phyloP scores from a whole-genome alignment of 1,140 invertebrate species.

The Drosophila rufa region DNA sequence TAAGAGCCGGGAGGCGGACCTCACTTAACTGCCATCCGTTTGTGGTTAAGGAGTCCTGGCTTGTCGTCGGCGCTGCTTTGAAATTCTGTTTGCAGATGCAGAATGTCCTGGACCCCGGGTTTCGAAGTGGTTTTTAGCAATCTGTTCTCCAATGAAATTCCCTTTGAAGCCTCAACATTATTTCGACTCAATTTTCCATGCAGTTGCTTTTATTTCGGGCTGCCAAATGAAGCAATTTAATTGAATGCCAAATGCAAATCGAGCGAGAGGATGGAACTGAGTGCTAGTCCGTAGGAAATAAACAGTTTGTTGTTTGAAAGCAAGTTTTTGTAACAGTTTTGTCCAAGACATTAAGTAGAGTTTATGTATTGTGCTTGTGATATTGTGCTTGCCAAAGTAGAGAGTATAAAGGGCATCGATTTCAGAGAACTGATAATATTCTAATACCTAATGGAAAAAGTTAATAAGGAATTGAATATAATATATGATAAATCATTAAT shows the following conservation, averaged over 20 bases:
- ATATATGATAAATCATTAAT: neutral
- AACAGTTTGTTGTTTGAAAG: too few species aligned
- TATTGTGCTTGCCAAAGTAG: too few species aligned
- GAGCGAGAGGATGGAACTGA: conserved; percentile 6
- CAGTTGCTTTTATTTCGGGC: conserved; percentile 23
- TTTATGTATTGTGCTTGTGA: too few species aligned
- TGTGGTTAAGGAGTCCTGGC: conserved; percentile 40
- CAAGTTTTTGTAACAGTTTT: neutral
- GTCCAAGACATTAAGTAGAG: neutral
- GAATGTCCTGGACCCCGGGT: neutral
- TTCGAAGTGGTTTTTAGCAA: conserved; percentile 32
- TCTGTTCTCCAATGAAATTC: conserved; percentile 17
- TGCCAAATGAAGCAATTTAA: conserved; percentile 20
- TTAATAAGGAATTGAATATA: neutral
- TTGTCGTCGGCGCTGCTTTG: conserved; percentile 10
- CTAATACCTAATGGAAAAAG: too few species aligned
- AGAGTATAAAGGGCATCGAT: neutral
- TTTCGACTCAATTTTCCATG: conserved; percentile 31
- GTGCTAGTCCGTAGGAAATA: too few species aligned
- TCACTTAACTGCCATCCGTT: conserved; percentile 43
- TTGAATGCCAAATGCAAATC: conserved; percentile 29
- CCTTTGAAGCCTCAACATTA: conserved; percentile 25
- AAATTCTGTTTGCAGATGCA: conserved; percentile 32
- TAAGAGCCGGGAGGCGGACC: conserved; percentile 39
- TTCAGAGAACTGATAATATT: neutral